Evolutionary conservation across 2,113 vertebrate genomes (phyloP).

Genomic region (Cynoglossus semilaevis): DNA sequence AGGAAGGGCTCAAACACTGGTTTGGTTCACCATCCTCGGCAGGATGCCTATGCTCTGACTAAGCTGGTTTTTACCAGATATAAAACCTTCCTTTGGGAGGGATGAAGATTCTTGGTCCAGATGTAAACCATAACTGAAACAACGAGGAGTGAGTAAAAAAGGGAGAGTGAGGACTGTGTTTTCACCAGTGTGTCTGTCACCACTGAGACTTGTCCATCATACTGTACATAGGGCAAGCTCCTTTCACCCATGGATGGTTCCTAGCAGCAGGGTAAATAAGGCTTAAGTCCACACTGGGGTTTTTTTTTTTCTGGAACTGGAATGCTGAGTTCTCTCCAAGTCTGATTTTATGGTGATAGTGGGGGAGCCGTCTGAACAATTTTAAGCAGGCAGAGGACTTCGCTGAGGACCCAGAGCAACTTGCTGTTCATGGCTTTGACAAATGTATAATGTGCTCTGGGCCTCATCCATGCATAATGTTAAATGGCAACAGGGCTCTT

Average conservation of each 20-base stretch:
- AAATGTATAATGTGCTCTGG: conserved; percentile 46
- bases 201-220: too few species aligned
- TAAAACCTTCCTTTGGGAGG: conserved; percentile 52
- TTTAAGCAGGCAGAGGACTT: conserved; percentile 37
- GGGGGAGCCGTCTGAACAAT: conserved; percentile 46
- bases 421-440: conserved; percentile 47
- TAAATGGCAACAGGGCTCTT: conserved; percentile 30
- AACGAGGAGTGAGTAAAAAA: conserved; percentile 59
- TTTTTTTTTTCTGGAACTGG: conserved; percentile 33
- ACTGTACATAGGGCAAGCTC: conserved; percentile 13
- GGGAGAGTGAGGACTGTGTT: conserved; percentile 47
- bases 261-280: conserved; percentile 20
- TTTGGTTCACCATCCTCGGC: conserved; percentile 23
- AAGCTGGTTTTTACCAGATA: conserved; percentile 56
- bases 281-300: conserved; percentile 14
- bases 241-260: conserved; percentile 21
- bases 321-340: conserved; percentile 37
- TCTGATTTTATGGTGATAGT: conserved; percentile 34
- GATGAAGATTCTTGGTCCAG: conserved; percentile 33
- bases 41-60: conserved; percentile 30
- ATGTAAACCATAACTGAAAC: conserved; percentile 65
- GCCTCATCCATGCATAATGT: conserved; percentile 44
- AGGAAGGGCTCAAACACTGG: conserved; percentile 48
- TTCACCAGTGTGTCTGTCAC: conserved; percentile 37
- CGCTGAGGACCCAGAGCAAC: conserved; percentile 24